Conservation (phyloP, 2,888 invertebrate genomes). For the Antitype chi region DNA sequence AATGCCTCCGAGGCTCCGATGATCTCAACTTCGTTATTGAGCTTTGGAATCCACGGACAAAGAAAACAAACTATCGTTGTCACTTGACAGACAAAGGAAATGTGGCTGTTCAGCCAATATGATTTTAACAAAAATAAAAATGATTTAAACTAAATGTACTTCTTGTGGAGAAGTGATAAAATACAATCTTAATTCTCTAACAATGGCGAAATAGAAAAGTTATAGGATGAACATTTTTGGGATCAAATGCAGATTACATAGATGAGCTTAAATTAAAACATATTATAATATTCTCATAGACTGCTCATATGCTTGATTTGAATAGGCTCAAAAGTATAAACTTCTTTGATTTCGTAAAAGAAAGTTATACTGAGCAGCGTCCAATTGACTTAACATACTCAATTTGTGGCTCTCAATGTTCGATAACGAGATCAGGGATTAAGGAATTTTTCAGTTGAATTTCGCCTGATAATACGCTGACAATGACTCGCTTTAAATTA, state of each 20-base stretch:
- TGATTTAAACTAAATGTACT: too few species aligned
- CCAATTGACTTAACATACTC: background rate
- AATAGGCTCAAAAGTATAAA: background rate
- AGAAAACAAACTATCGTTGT: too few species aligned
- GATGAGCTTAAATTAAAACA: background rate
- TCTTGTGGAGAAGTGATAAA: too few species aligned
- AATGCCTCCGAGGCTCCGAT: too few species aligned
- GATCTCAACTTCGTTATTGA: too few species aligned
- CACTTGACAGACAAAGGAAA: too few species aligned
- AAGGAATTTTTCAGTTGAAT: background rate
- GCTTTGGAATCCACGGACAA: too few species aligned
- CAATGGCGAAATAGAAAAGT: background rate
- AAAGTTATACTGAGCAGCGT: background rate
- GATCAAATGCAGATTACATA: background rate
- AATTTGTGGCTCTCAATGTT: background rate
- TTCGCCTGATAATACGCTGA: background rate
- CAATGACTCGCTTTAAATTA: background rate
- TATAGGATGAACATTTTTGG: background rate
- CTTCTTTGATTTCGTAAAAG: background rate
- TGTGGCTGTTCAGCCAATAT: too few species aligned
- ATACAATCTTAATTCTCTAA: too few species aligned
- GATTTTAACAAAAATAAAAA: too few species aligned
- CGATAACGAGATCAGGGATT: background rate
- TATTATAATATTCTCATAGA: background rate
- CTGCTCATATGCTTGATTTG: background rate